Conservation (phyloP, 2,888 invertebrate species). For the Pyrrhia umbra region DNA sequence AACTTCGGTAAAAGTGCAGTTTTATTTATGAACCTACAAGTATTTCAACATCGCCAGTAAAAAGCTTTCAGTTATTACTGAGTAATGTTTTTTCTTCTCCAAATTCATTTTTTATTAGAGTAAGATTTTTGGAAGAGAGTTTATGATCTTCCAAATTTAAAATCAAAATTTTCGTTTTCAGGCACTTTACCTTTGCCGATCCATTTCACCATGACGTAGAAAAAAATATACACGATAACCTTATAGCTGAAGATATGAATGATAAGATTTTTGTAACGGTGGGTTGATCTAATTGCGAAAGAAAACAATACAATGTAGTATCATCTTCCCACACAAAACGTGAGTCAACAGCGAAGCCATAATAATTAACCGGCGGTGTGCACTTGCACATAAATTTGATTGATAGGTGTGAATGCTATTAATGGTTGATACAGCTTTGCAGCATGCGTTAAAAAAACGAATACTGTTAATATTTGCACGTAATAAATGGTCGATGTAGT, state of each 20-base stretch:
- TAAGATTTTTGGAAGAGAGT: too few species aligned
- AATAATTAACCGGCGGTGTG: constrained; percentile 32
- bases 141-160: too few species aligned
- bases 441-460: neutral
- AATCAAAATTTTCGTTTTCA: too few species aligned
- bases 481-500: neutral
- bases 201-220: too few species aligned
- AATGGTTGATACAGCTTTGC: constrained; percentile 8
- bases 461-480: neutral
- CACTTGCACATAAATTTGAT: constrained; percentile 14
- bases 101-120: neutral
- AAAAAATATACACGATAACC: constrained; percentile 2
- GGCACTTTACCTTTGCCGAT: too few species aligned
- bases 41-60: neutral
- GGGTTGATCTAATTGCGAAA: constrained; percentile 14
- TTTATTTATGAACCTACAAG: constrained; percentile 2
- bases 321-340: constrained; percentile 27
- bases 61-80: neutral
- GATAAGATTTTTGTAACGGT: constrained; percentile 5
- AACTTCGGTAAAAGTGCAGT: neutral
- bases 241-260: neutral
- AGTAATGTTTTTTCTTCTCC: neutral
- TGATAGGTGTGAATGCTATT: constrained; percentile 19
- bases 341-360: constrained; percentile 19
- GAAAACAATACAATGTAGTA: constrained; percentile 14